Evolutionary conservation across 2,888 invertebrate genomes (phyloP), one percentile per base, ranked within the genome.

Genomic region (Drosophila siamana): DNA sequence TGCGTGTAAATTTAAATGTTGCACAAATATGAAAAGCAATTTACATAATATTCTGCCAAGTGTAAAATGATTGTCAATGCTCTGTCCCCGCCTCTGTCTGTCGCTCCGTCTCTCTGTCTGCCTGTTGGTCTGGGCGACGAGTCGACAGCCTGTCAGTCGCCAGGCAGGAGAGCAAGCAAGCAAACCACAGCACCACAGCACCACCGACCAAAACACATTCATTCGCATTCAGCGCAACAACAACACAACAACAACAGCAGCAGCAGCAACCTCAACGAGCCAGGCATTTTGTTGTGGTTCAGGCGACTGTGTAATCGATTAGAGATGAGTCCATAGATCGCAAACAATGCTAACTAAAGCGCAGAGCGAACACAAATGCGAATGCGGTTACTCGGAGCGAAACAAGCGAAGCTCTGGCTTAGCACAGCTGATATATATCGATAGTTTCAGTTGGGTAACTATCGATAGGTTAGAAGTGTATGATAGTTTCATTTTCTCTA

Each of bases 1-100:
- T 80, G 69, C 69, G 78, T 83, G 64, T 68, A 75, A 75, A 86
- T 88, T 88, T 89, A 86, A 86, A 86, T 86, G 86, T 80, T 86
- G 89, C 86, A 88, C 89, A 88, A 86, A 86, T 86, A 86, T 86
- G 89, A 88, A 88, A 86, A 86, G 87, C 87, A 86, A 88, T 86
- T 86, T 86, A 88, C 86, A 87, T 86, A 87, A 86, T 84, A 89
- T 87, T 74, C 86, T 78, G 69, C 87, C 89, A 85, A 85, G 86
- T 86, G 88, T 89, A 87, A 87, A 89, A 89, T 89, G 85, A 87
- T 89, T 88, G 85, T 87, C 85, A 88, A 84, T 87, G 86, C 67
- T 71, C 71, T 65, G 68, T 65, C 43, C 6, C 4, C 13, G 22
- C 24, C 9, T 15, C 15, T 50, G n/a, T 9, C 50, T 4, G 3